Base-by-base conservation (phyloP, 1,140 invertebrate genomes). In the Bradysia coprophila region DNA sequence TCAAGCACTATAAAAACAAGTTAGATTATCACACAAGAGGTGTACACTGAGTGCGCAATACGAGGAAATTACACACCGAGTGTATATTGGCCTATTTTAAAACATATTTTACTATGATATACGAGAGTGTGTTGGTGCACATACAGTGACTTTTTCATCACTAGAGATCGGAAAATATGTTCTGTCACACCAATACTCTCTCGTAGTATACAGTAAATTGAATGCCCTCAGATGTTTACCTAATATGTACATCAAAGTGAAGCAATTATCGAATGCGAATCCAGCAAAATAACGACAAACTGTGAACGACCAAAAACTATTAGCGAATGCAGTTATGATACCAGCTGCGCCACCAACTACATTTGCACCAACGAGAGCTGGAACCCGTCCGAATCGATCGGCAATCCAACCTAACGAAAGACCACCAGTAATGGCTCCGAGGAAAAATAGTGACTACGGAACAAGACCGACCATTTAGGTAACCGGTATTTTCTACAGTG, bases 171-270 rank as follows among this genome's bases (percentile, higher is more conserved):
- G n/a, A n/a, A n/a, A n/a, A n/a, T n/a, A n/a, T n/a, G n/a, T n/a
- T n/a, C n/a, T n/a, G n/a, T n/a, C n/a, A n/a, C n/a, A n/a, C n/a
- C n/a, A n/a, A n/a, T n/a, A n/a, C n/a, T n/a, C n/a, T n/a, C n/a
- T n/a, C n/a, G n/a, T n/a, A n/a, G n/a, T 45, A 37, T 43, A 21
- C 23, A 18, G 21, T 38, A 32, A 28, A 43, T 33, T 10, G 38
- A n/a, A n/a, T n/a, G n/a, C n/a, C n/a, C n/a, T n/a, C n/a, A n/a
- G n/a, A n/a, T n/a, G n/a, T 68, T 72, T 65, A 88, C 83, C 82
- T 46, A 90, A 63, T 55, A 90, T 89, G 47, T 90, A 90, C 81
- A 89, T 89, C 83, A 89, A 88, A 15, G 84, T 87, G 57, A 89
- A 89, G 54, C 83, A 86, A 55, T 88, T 89, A 57, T 90, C 85